A percentile compares a stretch with the other conserved stretches of the same genome.
These are phyloP conservation scores for Crotalus horridus DNA, from an alignment of 2,113 vertebrate species.

Conservation along the genomic window DNA sequence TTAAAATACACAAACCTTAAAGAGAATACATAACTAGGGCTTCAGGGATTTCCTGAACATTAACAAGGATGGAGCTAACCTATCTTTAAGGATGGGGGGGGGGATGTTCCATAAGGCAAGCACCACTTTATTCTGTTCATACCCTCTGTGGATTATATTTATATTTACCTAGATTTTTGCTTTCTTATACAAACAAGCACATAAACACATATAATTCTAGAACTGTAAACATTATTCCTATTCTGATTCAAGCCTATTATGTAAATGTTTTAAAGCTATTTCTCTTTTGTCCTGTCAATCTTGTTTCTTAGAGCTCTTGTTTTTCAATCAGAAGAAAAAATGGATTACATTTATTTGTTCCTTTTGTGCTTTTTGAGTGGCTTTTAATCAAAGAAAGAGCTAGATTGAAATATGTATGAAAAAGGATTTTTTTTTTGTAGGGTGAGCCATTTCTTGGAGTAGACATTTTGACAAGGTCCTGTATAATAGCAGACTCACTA, in stretches of 20 bases:
- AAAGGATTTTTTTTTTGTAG: background rate
- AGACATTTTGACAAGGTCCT: background rate
- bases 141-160: background rate
- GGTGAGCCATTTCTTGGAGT: background rate
- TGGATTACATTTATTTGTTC: background rate
- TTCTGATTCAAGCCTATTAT: background rate
- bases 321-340: background rate
- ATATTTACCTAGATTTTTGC: background rate
- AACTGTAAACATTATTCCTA: background rate
- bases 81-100: background rate
- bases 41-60: background rate
- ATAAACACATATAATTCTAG: background rate
- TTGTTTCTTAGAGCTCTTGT: background rate
- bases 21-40: background rate
- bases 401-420: background rate
- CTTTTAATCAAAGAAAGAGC: background rate
- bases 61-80: background rate
- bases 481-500: background rate
- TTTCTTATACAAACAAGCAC: background rate
- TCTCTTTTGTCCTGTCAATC: background rate
- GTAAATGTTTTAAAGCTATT: background rate
- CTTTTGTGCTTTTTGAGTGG: background rate
- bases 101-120: too few relatives aligned
- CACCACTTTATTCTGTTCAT: background rate
- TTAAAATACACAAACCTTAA: background rate